Evolutionary conservation across 92 coral and sea anemone species (phyloP), one percentile per base, ranked within the genome.

Genomic region (Porites lobata): DNA sequence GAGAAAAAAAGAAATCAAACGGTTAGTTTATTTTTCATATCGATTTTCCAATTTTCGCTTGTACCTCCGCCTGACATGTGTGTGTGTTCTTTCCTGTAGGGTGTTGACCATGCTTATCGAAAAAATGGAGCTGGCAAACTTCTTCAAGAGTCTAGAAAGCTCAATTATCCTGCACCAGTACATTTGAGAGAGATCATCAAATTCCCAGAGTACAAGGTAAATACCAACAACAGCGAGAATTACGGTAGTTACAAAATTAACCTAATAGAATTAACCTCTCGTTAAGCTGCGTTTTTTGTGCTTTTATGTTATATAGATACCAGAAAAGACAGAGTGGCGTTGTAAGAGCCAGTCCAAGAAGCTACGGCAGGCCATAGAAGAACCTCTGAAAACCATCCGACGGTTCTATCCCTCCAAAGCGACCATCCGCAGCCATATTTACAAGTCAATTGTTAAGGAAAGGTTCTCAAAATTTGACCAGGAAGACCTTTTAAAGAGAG

Each of bases 181-280:
- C 79, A 83, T 9, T 10, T 83, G 79, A 72, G 72, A n/a, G 79
- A 72, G 24, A 74, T 72, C 54, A 50, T 83, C 78, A 72, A 72
- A 74, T 83, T 83, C 54, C 79, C 79, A 17, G 87, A 72, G 61
- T 72, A 38, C 72, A 83, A 83, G 87, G 87, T 83, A 72, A 71
- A 65, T 65, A 52, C 50, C 18, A 29, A 78, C 29, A 78, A 78
- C 52, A 29, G 57, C 10, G 9, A 24, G 9, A 18, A 69, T 69
- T 69, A 74, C 79, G 61, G 21, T 74, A 18, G 75, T 69, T 29
- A 74, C 58, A 62, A 13, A 69, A 51, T 53, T 63, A 80, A 63
- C 70, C 85, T 29, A 77, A 64, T 77, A 56, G 70, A 65, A 80
- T 80, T 32, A 20, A 24, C 43, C 72, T 80, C 53, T 80, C 5